phyloP scores from a whole-genome alignment of 1,140 invertebrate species.

The Drosophila kohkoa region DNA sequence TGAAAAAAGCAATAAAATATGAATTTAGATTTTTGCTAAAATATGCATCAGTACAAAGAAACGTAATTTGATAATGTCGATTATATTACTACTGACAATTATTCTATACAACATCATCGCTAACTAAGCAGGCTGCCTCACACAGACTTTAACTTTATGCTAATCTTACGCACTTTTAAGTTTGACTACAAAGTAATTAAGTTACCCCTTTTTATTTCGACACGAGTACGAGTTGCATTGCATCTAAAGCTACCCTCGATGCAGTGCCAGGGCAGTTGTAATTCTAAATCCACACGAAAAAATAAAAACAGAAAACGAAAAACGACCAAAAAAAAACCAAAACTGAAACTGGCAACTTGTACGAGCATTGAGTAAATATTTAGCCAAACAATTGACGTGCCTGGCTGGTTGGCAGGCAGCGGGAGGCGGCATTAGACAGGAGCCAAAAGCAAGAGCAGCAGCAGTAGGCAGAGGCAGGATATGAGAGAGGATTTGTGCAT shows the following conservation, averaged over 20 bases:
- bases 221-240: neutral
- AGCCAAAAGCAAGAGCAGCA: too few relatives aligned
- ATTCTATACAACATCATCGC: too few relatives aligned
- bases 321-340: conserved; percentile 33
- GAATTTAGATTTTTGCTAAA: too few relatives aligned
- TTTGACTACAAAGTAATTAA: conserved; percentile 19
- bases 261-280: conserved; percentile 8
- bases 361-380: conserved; percentile 77
- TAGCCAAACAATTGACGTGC: conserved; percentile 80
- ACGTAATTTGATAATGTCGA: too few relatives aligned
- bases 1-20: too few relatives aligned
- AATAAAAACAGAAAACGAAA: conserved; percentile 11
- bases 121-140: neutral
- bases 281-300: neutral
- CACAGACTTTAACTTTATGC: neutral
- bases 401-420: conserved; percentile 53
- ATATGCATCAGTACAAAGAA: too few relatives aligned
- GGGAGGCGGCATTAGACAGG: conserved; percentile 6
- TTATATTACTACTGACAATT: too few relatives aligned
- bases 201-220: neutral
- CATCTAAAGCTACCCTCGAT: conserved; percentile 35
- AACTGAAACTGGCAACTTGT: conserved; percentile 78
- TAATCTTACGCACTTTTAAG: conserved; percentile 27
- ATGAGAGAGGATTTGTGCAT: conserved; percentile 74
- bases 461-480: conserved; percentile 63